A percentile compares a stretch with the other conserved stretches of the same genome.
These are phyloP conservation scores for Lycopodina hypogea DNA, from an alignment of 37 sponge, comb jelly and placozoan species.

Conservation along the genomic window DNA sequence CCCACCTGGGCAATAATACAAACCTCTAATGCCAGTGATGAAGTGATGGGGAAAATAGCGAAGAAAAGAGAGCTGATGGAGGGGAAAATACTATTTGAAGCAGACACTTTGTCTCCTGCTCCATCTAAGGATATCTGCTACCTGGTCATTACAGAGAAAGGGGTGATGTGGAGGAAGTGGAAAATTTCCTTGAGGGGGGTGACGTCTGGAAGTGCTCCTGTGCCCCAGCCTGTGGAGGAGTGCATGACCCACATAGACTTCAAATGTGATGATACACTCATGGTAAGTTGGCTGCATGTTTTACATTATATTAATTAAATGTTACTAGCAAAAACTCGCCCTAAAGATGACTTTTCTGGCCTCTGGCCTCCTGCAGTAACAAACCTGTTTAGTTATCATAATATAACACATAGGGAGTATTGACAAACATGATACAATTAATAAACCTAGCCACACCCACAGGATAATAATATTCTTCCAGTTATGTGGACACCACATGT, in stretches of 20 bases:
- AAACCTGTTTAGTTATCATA: too few relatives aligned
- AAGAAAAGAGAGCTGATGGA: conserved; percentile 27
- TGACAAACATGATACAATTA: too few relatives aligned
- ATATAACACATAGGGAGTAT: too few relatives aligned
- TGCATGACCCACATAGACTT: conserved; percentile 57
- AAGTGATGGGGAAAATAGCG: conserved; percentile 14
- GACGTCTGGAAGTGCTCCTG: conserved; percentile 33
- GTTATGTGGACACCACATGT: too few relatives aligned
- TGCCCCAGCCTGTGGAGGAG: conserved; percentile 53
- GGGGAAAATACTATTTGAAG: conserved; percentile 69
- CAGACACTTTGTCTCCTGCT: conserved; percentile 68
- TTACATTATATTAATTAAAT: neutral
- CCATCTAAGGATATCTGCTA: conserved; percentile 93
- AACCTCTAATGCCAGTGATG: too few relatives aligned
- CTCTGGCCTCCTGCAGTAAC: too few relatives aligned
- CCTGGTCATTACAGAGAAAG: conserved; percentile 82
- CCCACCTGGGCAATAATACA: too few relatives aligned
- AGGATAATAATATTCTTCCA: too few relatives aligned
- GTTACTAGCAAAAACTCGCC: neutral
- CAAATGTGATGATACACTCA: conserved; percentile 27
- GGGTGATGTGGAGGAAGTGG: conserved; percentile 86
- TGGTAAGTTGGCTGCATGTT: too few relatives aligned
- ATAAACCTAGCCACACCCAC: too few relatives aligned
- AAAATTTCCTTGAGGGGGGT: conserved; percentile 66
- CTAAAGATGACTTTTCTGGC: too few relatives aligned